These are phyloP conservation scores for Acleris cristana DNA, from an alignment of 2,888 invertebrate species.

Conservation along the genomic window DNA sequence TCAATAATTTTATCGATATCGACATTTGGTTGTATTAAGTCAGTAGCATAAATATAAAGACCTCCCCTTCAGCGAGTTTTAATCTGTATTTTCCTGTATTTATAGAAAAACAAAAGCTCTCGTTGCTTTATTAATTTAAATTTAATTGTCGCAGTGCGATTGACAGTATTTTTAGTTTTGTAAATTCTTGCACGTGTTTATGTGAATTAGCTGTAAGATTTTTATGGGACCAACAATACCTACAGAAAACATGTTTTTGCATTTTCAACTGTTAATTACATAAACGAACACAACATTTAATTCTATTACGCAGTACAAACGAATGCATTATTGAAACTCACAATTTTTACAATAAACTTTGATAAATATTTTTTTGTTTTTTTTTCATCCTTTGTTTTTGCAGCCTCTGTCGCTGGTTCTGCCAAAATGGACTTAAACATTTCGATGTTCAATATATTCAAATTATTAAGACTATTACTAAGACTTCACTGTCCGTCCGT, in stretches of 20 bases:
- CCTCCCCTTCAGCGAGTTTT: too few species aligned
- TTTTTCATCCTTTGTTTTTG: conserved; percentile 5
- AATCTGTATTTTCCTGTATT: too few species aligned
- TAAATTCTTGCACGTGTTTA: conserved; percentile 23
- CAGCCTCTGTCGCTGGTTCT: not conserved
- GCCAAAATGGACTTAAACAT: too few species aligned
- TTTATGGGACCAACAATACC: conserved; percentile 34
- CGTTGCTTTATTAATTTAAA: conserved; percentile 18
- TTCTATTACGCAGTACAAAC: conserved; percentile 47
- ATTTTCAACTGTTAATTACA: conserved; percentile 11
- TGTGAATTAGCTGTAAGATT: conserved; percentile 32
- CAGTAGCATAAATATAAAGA: too few species aligned
- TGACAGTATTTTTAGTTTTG: conserved; percentile 36
- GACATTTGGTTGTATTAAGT: too few species aligned
- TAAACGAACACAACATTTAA: conserved; percentile 12
- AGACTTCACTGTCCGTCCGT: too few species aligned
- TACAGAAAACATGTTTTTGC: conserved; percentile 14
- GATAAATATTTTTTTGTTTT: conserved; percentile 38
- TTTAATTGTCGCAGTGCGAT: conserved; percentile 21
- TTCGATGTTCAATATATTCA: too few species aligned
- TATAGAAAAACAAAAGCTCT: not conserved
- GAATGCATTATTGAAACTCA: conserved; percentile 47
- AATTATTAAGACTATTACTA: too few species aligned
- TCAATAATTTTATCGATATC: too few species aligned
- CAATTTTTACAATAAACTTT: conserved; percentile 53